phyloP scores from a whole-genome alignment of 2,888 invertebrate species.

The Leptinotarsa rubiginosa region DNA sequence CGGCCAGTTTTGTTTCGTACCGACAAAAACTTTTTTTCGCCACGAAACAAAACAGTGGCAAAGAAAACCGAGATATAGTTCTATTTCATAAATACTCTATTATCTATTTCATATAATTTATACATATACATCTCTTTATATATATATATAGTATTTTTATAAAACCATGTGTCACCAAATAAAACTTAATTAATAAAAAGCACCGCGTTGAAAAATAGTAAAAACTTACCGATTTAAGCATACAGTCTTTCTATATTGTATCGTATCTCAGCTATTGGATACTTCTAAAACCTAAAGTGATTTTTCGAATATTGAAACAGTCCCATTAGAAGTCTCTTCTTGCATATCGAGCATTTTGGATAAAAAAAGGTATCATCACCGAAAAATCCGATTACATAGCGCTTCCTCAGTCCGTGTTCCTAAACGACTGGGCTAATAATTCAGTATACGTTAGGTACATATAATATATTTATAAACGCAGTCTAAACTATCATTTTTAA shows the following conservation, averaged over 20 bases:
- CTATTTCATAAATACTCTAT: slow-evolving; percentile 66
- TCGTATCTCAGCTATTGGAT: slow-evolving; percentile 53
- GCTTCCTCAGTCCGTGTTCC: not conserved
- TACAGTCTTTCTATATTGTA: slow-evolving; percentile 65
- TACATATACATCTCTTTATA: slow-evolving; percentile 67
- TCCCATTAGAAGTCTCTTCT: not conserved
- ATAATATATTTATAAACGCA: slow-evolving; percentile 51
- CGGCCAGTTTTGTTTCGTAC: slow-evolving; percentile 45
- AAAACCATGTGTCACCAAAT: slow-evolving; percentile 67
- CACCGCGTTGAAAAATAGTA: slow-evolving; percentile 60
- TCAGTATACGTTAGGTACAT: slow-evolving; percentile 57
- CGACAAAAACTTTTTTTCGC: slow-evolving; percentile 42
- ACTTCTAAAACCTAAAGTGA: slow-evolving; percentile 59
- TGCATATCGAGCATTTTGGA: not conserved
- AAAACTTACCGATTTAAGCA: slow-evolving; percentile 57
- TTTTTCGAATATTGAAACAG: slow-evolving; percentile 42
- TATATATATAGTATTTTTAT: slow-evolving; percentile 66
- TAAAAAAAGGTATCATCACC: slow-evolving; percentile 4
- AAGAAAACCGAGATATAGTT: slow-evolving; percentile 63
- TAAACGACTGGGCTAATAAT: slow-evolving; percentile 36
- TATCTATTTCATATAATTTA: slow-evolving; percentile 66
- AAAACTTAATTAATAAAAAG: slow-evolving; percentile 61
- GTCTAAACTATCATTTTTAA: slow-evolving; percentile 54
- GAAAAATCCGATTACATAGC: slow-evolving; percentile 11
- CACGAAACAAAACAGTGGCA: slow-evolving; percentile 53